Percentiles rank a stretch among this genome's conserved stretches.
phyloP scores from a whole-genome alignment of 2,113 vertebrate species.

The Tragelaphus strepsiceros region DNA sequence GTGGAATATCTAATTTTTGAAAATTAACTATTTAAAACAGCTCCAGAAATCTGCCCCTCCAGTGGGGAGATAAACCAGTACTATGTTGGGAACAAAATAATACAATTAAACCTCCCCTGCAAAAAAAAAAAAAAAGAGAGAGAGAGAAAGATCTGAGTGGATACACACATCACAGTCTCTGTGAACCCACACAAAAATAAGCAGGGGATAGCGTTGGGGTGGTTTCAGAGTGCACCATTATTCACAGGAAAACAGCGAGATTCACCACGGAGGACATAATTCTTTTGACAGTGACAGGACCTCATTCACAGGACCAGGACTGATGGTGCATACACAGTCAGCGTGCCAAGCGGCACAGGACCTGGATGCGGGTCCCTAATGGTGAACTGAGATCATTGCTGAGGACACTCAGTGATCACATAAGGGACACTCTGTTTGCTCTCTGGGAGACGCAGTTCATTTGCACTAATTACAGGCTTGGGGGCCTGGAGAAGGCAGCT shows the following conservation, averaged over 20 bases:
- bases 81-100: slow-evolving; percentile 15
- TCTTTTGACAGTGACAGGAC: slow-evolving; percentile 66
- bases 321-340: slow-evolving; percentile 60
- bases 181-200: slow-evolving; percentile 59
- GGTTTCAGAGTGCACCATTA: slow-evolving; percentile 63
- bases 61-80: not conserved
- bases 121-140: not conserved
- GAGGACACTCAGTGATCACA: slow-evolving; percentile 65
- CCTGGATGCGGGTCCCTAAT: slow-evolving; percentile 57
- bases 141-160: slow-evolving; percentile 17
- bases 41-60: not conserved
- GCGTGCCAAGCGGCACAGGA: slow-evolving; percentile 64
- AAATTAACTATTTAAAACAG: not conserved
- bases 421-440: slow-evolving; percentile 74
- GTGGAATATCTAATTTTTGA: not conserved
- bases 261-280: slow-evolving; percentile 71
- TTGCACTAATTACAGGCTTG: slow-evolving; percentile 63
- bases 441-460: slow-evolving; percentile 72
- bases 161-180: slow-evolving; percentile 46
- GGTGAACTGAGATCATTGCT: slow-evolving; percentile 73
- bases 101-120: slow-evolving; percentile 36
- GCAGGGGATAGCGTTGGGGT: slow-evolving; percentile 6
- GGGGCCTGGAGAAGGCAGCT: slow-evolving; percentile 67
- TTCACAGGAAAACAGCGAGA: slow-evolving; percentile 70
- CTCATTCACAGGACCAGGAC: slow-evolving; percentile 69